A percentile compares a stretch with the other conserved stretches of the same genome.
Conservation (phyloP, 2,797 vertebrate species). For the Chloroceryle amazona region DNA sequence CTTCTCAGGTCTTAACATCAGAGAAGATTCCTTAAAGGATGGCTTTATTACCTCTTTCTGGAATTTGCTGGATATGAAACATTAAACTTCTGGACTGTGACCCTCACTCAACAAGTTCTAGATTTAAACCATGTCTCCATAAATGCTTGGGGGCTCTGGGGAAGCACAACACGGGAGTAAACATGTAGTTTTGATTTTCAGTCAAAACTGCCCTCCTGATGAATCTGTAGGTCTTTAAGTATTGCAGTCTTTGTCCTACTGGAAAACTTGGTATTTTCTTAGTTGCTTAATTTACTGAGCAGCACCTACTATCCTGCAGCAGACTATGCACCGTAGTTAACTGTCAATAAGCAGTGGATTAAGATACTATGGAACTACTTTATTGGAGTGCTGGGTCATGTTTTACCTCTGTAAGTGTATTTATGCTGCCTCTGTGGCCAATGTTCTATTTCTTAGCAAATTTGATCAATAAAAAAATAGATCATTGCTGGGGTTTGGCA, state of each 20-base stretch:
- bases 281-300: neutral
- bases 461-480: neutral
- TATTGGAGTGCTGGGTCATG: neutral
- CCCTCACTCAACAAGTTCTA: neutral
- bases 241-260: neutral
- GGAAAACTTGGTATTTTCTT: neutral
- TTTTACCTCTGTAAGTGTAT: neutral
- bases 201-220: neutral
- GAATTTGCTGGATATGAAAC: neutral
- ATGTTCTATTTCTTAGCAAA: neutral
- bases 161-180: neutral
- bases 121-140: neutral
- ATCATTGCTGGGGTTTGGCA: too few species aligned
- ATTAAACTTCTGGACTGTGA: neutral
- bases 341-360: neutral
- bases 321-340: neutral
- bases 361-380: neutral
- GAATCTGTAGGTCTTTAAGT: neutral
- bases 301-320: neutral
- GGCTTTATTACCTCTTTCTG: neutral
- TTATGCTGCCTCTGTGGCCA: neutral
- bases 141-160: neutral
- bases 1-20: conserved; percentile 86
- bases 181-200: neutral
- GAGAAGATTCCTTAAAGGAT: conserved; percentile 90